Evolutionary conservation across 2,888 invertebrate species (phyloP), one percentile per base, ranked within the genome.

Genomic region (Seira sanloemensis): DNA sequence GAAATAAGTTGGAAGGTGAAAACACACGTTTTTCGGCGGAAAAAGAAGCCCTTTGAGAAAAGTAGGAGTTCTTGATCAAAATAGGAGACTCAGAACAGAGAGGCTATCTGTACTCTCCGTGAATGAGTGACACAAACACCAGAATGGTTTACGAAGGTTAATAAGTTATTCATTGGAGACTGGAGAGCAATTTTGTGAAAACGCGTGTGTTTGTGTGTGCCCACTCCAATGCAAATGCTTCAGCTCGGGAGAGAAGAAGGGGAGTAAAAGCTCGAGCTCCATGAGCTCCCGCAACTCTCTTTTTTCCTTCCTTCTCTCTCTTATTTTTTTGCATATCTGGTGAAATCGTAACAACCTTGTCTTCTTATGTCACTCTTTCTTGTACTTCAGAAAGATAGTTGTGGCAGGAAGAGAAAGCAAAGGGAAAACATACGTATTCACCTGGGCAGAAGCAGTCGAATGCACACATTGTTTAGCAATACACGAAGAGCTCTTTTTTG

Each of bases 281-380:
- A 50, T 50, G n/a, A n/a, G 50, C 50, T 50, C 2, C 50, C 50
- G 50, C 16, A n/a, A n/a, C n/a, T n/a, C n/a, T n/a, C n/a, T n/a
- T n/a, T n/a, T n/a, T 50, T 50, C 16, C 5, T 26, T 69, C 25
- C 68, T 58, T 58, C 58, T 78, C 58, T 78, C 23, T 71, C 27
- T 58, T 19, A 26, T 54, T 24, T 19, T 24, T 71, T 72, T 69
- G 62, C 58, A 23, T 78, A 50, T 50, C 50, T 50, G n/a, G 71
- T 24, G 37, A 37, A 25, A 72, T 62, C 71, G 74, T 73, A 65
- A 74, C 73, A 74, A 68, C 65, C 27, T 81, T 74, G 81, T 81
- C 81, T 73, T 75, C 74, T 80, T 80, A 75, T 75, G 75, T 65
- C 75, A 75, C 75, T 69, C 75, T 69, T n/a, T 75, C 25, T 46